These are phyloP conservation scores for Sterna hirundo DNA, from an alignment of 2,113 vertebrate species.

Conservation along the genomic window DNA sequence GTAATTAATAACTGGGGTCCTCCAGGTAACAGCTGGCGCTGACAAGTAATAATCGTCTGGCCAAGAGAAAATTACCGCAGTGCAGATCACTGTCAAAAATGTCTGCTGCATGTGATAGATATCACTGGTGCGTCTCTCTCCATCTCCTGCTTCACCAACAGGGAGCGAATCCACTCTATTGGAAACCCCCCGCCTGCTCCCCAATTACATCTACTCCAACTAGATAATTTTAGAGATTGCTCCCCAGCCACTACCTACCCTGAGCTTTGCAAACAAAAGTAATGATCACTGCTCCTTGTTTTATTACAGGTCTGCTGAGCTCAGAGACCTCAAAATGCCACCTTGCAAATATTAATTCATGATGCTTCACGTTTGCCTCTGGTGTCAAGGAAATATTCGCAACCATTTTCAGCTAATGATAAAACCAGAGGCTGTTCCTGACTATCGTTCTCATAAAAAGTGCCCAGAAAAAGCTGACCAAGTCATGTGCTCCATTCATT, in stretches of 20 bases:
- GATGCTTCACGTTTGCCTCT: not conserved
- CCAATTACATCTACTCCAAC: not conserved
- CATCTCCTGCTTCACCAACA: not conserved
- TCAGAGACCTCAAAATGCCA: conserved; percentile 29
- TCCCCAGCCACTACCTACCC: not conserved
- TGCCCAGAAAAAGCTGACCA: not conserved
- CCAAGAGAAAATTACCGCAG: not conserved
- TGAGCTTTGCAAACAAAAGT: conserved; percentile 42
- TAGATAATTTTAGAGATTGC: conserved; percentile 17
- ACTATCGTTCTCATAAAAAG: not conserved
- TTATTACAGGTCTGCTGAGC: conserved; percentile 33
- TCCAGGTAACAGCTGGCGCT: conserved; percentile 19
- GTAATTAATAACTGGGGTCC: conserved; percentile 19
- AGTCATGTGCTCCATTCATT: not conserved
- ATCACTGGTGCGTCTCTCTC: not conserved
- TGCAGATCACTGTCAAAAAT: conserved; percentile 5
- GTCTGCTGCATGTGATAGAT: conserved; percentile 38
- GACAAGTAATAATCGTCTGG: not conserved
- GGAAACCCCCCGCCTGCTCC: not conserved
- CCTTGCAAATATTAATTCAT: conserved; percentile 57
- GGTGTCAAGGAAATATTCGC: not conserved
- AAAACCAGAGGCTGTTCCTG: conserved; percentile 8
- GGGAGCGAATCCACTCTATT: not conserved
- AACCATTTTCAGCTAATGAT: conserved; percentile 5
- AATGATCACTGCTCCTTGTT: not conserved